These are phyloP conservation scores for Picathartes gymnocephalus DNA, from an alignment of 2,113 vertebrate species.

Conservation along the genomic window DNA sequence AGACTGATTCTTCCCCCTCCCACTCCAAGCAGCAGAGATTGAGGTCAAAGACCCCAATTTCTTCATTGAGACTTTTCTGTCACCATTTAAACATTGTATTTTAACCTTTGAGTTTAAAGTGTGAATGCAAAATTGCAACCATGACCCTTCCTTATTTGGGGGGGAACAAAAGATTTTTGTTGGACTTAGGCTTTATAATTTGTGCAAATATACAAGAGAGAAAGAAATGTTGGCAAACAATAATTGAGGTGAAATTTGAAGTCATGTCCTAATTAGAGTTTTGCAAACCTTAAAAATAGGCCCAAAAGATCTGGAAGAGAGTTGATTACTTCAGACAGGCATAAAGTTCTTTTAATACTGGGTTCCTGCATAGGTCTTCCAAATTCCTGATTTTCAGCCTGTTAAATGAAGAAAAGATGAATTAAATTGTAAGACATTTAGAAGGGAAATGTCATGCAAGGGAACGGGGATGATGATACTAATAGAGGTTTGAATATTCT, in stretches of 20 bases:
- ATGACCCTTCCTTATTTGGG: background rate
- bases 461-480: background rate
- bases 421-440: background rate
- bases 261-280: background rate
- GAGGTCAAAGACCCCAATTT: conserved; percentile 73
- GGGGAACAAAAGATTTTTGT: background rate
- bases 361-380: background rate
- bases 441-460: background rate
- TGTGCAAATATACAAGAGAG: conserved; percentile 35
- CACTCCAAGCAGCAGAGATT: conserved; percentile 53
- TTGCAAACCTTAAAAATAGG: background rate
- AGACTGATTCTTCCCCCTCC: background rate
- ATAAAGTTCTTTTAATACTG: background rate
- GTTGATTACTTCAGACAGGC: background rate
- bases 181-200: conserved; percentile 29
- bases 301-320: background rate
- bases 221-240: background rate
- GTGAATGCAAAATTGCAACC: conserved; percentile 59
- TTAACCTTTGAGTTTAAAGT: conserved; percentile 68
- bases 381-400: background rate
- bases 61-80: conserved; percentile 62
- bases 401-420: background rate
- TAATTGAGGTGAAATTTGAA: conserved; percentile 47
- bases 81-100: conserved; percentile 63
- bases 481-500: background rate